Evolutionary conservation across 2,113 vertebrate species (phyloP), one percentile per base, ranked within the genome.

Genomic region (Heloderma charlesbogerti): DNA sequence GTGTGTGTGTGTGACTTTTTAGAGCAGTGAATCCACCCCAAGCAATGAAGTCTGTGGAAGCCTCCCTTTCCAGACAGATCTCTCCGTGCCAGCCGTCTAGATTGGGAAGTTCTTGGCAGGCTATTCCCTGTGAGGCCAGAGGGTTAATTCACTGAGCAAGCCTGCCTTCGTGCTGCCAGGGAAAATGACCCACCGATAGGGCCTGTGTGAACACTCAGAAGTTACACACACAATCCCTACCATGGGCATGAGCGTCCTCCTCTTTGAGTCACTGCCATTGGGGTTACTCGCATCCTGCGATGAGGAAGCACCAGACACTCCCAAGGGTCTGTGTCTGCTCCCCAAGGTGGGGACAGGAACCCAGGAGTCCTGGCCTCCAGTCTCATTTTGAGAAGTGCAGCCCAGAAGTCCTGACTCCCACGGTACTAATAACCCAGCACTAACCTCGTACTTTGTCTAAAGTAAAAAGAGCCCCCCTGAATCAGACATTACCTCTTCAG

Each of bases 241-340:
- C 16, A 37, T 34, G 31, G 48, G n/a, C 7, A 31, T 22, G 43
- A 72, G 13, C 1, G 8, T 89, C 67, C 27, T 57, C 67, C 27
- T 2, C 63, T 37, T 88, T 72, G 88, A 89, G 45, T 82, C 79
- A 82, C 8, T 6, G 45, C 25, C 60, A 25, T 43, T 6, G 45
- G 45, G 48, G 66, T 72, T 67, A 89, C 48, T 89, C 78, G 66
- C 54, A 72, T 89, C 88, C 88, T 83, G 48, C n/a, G 16, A 37
- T 34, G 88, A n/a, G 6, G 13, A 45, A 71, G 63, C 12, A 18
- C 12, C 84, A 86, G 67, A 48, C 66, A 3, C 4, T 37, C 74
- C 40, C 37, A 31, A 37, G 25, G 34, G 27, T 25, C 29, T n/a
- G 60, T 12, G 37, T 69, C 77, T 88, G 40, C 20, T 27, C 34